Base-by-base conservation (phyloP, 2,113 vertebrate genomes). In the Alaudala cheleensis region DNA sequence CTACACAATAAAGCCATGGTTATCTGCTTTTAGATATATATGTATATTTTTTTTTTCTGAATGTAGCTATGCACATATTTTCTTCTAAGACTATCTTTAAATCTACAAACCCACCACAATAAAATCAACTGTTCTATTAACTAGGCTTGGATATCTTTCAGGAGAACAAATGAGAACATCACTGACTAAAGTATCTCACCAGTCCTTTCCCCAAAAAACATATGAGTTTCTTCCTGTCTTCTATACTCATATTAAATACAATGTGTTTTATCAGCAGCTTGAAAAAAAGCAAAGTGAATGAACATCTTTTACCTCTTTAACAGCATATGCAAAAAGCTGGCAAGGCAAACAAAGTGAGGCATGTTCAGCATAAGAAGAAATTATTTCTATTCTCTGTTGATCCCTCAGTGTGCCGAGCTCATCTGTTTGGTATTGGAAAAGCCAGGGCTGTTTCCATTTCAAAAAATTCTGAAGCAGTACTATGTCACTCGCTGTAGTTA, bases 111-210 rank as follows among this genome's bases (percentile, higher is more conserved):
- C 25, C 25, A 71, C 22, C 61, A 81, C 61, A 93, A 89, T 42
- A 71, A 93, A 93, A 92, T 87, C 83, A 92, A 86, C 65, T 74
- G 45, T 82, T 81, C 72, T 67, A 37, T 81, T 93, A 69, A 76
- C 45, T 47, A 91, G 50, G 25, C 58, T 34, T 76, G 78, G 16
- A 20, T 91, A 85, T 73, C 78, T 87, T 92, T 81, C 62, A 85
- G 22, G 6, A 79, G 34, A 92, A 69, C 53, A 96, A 88, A 86
- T 49, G n/a, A 92, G 66, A 94, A 62, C 28, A 79, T 65, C 53
- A 85, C 25, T 87, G 81, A 72, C 61, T 87, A 53, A 91, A 81
- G 23, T 79, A 92, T 79, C 70, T 91, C 7, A 1, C 66, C 61
- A 76, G 72, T 72, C 84, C 64, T 87, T 85, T 12, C 24, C 58